These are phyloP conservation scores for Budorcas taxicolor DNA, from an alignment of 2,113 vertebrate species.

Conservation along the genomic window DNA sequence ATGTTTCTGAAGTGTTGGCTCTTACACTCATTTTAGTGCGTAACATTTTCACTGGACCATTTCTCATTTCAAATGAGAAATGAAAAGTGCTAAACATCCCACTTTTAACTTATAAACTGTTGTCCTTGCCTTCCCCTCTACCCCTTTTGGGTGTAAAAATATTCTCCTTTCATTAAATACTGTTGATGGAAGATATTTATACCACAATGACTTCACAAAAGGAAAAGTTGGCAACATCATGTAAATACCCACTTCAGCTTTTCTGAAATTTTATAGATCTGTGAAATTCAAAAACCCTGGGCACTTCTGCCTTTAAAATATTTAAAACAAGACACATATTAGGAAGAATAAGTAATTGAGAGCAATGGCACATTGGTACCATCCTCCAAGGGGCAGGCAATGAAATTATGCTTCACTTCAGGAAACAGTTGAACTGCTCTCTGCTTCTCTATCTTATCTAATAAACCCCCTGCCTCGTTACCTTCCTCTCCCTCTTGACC, in stretches of 20 bases:
- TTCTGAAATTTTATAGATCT: not conserved
- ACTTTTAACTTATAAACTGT: slow-evolving; percentile 16
- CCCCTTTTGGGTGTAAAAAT: not conserved
- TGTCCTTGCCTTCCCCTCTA: not conserved
- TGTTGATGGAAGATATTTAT: not conserved
- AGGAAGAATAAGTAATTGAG: not conserved
- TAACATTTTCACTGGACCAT: not conserved
- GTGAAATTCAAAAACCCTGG: not conserved
- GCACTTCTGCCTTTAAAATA: not conserved
- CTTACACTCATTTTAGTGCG: not conserved
- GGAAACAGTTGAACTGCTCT: not conserved
- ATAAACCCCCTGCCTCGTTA: not conserved
- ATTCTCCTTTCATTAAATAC: slow-evolving; percentile 5
- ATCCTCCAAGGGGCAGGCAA: not conserved
- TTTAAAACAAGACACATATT: not conserved
- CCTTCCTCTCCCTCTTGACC: not conserved
- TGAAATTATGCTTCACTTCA: not conserved
- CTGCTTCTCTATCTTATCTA: not conserved
- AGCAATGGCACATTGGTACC: not conserved
- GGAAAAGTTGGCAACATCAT: not conserved
- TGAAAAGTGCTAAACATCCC: not conserved
- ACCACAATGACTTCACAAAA: not conserved
- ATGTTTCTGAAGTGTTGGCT: not conserved
- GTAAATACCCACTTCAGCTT: not conserved
- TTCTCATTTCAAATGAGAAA: not conserved